A percentile compares a stretch with the other conserved stretches of the same genome.
Conservation (phyloP, 2,113 vertebrate species). For the Sciurus niger region DNA sequence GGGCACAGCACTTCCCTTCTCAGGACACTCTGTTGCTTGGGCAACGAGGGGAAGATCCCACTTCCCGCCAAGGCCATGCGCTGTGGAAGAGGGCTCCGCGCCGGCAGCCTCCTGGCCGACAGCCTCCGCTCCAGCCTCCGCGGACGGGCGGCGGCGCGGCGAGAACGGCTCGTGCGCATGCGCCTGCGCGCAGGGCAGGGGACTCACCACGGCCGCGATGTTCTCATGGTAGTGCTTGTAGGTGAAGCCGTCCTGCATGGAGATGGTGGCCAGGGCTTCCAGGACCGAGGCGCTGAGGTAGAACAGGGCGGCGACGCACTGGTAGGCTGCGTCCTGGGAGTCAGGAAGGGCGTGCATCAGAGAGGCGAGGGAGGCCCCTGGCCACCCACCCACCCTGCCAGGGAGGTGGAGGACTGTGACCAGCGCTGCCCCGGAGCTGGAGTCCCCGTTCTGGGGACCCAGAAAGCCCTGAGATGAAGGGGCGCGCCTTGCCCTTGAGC, state of each 20-base stretch:
- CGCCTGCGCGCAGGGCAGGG: too few relatives aligned
- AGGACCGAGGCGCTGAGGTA: slow-evolving; percentile 90
- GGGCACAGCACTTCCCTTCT: neutral
- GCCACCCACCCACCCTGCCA: rapidly evolving
- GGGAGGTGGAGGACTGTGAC: neutral
- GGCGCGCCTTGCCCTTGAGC: neutral
- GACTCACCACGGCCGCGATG: slow-evolving; percentile 83
- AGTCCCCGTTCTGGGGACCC: neutral
- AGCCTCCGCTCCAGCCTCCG: too few relatives aligned
- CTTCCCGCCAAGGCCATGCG: neutral
- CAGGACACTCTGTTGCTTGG: neutral
- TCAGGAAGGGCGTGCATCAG: neutral
- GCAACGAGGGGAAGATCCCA: neutral
- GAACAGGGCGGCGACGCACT: slow-evolving; percentile 88
- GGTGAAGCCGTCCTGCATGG: neutral
- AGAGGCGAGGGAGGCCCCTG: too few relatives aligned
- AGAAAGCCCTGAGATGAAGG: neutral
- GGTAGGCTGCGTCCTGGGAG: slow-evolving; percentile 88
- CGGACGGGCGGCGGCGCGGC: rapidly evolving
- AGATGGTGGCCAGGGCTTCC: slow-evolving; percentile 87
- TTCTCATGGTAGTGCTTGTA: slow-evolving; percentile 71
- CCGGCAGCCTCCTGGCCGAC: too few relatives aligned
- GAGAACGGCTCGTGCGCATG: too few relatives aligned
- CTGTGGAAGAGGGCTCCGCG: too few relatives aligned
- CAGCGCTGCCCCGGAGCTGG: rapidly evolving